Evolutionary conservation across 2,113 vertebrate genomes (phyloP).

Genomic region (Paramisgurnus dabryanus): DNA sequence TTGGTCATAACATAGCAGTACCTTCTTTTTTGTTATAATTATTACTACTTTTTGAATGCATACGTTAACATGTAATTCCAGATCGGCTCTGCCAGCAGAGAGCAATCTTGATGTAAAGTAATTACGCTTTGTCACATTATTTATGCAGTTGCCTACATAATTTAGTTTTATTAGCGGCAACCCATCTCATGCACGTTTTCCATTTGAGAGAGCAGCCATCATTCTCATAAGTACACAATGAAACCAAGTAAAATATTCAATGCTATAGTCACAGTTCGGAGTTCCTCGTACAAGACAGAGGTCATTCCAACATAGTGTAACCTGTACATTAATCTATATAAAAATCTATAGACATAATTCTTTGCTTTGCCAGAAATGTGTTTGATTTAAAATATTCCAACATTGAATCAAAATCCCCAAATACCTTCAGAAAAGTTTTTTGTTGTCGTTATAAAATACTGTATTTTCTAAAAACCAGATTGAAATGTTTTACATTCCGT

Average conservation of each 20-base stretch:
- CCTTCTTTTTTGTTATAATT: constrained; percentile 54
- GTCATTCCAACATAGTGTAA: constrained; percentile 67
- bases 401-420: constrained; percentile 71
- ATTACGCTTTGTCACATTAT: constrained; percentile 89
- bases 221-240: constrained; percentile 59
- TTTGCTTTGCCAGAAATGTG: constrained; percentile 89
- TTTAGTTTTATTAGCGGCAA: constrained; percentile 62
- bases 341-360: constrained; percentile 71
- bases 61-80: constrained; percentile 85
- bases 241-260: constrained; percentile 52
- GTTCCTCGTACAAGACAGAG: constrained; percentile 57
- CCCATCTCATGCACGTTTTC: constrained; percentile 67
- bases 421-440: constrained; percentile 79
- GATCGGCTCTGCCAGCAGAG: constrained; percentile 97
- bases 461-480: constrained; percentile 71
- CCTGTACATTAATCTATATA: constrained; percentile 79
- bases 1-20: constrained; percentile 95
- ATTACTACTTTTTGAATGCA: constrained; percentile 82
- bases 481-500: constrained; percentile 72
- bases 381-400: constrained; percentile 85
- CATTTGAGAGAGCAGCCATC: constrained; percentile 62
- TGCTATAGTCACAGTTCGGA: constrained; percentile 37
- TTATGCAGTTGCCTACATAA: constrained; percentile 79
- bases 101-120: constrained; percentile 83
- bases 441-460: constrained; percentile 81